Conservation (phyloP, 2,113 vertebrate species). For the Erythrocercus mccallii region DNA sequence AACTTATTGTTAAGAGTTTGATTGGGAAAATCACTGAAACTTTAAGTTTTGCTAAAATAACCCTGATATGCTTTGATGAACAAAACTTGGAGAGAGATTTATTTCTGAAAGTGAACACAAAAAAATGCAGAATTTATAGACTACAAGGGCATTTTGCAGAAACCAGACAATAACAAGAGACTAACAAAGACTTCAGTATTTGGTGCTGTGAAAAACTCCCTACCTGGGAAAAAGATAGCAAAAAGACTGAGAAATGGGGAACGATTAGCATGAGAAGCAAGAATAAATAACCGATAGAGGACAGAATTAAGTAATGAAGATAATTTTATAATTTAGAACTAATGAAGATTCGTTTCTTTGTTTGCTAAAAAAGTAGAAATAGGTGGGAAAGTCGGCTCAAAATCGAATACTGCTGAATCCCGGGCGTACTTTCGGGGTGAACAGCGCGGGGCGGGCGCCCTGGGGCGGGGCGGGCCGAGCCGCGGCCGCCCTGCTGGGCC, state of each 20-base stretch:
- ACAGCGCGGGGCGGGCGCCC: accelerated
- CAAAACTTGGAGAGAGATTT: not conserved
- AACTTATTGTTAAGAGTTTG: not conserved
- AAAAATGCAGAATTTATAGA: not conserved
- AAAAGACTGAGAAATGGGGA: not conserved
- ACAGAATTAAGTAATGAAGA: not conserved
- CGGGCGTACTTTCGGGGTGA: accelerated
- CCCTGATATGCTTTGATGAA: not conserved
- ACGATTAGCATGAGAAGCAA: not conserved
- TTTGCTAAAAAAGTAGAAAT: not conserved
- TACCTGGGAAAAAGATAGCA: not conserved
- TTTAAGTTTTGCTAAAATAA: not conserved
- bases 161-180: not conserved
- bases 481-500: not conserved
- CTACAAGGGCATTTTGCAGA: not conserved
- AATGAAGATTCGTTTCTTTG: not conserved
- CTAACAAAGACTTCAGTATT: not conserved
- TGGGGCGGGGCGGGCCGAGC: accelerated
- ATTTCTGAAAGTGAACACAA: not conserved
- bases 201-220: not conserved
- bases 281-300: not conserved
- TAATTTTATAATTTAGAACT: not conserved
- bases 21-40: not conserved
- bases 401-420: accelerated
- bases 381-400: not conserved